Conservation (phyloP, 2,888 invertebrate species). For the Andrena marginata region DNA sequence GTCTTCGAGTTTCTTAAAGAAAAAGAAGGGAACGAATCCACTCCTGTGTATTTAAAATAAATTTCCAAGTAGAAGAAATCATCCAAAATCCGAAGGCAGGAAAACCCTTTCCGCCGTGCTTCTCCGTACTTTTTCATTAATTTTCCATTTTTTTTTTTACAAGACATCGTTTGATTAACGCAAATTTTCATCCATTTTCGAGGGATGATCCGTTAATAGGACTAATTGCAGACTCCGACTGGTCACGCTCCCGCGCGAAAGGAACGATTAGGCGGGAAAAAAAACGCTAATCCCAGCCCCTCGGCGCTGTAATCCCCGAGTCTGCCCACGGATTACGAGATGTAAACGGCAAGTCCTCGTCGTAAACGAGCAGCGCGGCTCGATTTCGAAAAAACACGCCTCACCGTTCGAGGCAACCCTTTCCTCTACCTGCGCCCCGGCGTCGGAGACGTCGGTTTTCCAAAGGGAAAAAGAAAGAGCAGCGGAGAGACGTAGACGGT, state of each 20-base stretch:
- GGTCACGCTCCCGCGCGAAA: no score
- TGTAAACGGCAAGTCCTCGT: conserved; percentile 51
- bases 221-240: no score
- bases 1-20: not conserved
- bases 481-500: not conserved
- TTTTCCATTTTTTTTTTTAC: no score
- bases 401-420: not conserved
- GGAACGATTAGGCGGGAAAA: conserved; percentile 11
- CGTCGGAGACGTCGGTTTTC: conserved; percentile 5
- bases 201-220: no score
- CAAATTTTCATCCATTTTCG: no score
- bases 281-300: conserved; percentile 40
- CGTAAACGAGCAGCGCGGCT: conserved; percentile 49
- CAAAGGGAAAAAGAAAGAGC: not conserved
- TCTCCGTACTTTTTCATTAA: no score
- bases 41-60: not conserved
- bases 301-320: conserved; percentile 42
- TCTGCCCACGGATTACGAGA: conserved; percentile 52
- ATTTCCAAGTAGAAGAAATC: no score
- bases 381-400: conserved; percentile 30
- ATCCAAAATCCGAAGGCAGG: no score
- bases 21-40: no score
- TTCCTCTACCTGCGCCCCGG: conserved; percentile 34
- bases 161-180: no score
- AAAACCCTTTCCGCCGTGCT: no score